Conservation (phyloP, 2,113 vertebrate species). For the Ictidomys tridecemlineatus region DNA sequence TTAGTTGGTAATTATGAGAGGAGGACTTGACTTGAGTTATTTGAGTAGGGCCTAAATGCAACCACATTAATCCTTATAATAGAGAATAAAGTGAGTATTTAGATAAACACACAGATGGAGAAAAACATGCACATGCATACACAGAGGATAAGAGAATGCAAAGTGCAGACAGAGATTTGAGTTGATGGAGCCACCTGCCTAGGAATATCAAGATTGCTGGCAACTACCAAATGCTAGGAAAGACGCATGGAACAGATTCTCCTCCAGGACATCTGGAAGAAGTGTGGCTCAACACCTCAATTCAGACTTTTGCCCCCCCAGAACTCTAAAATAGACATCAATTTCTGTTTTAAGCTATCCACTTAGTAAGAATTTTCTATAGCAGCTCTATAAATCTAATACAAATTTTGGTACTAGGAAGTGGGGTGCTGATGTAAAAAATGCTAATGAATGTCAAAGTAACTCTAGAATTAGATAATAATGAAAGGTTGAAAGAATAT, state of each 20-base stretch:
- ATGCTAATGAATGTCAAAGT: not conserved
- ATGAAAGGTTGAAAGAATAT: not conserved
- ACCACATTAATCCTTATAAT: not conserved
- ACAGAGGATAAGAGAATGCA: not conserved
- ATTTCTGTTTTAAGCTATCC: not conserved
- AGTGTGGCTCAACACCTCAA: not conserved
- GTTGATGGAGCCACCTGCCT: not conserved
- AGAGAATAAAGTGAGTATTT: not conserved
- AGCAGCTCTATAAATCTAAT: not conserved
- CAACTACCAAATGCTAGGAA: not conserved
- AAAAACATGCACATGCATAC: not conserved
- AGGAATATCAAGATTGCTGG: not conserved
- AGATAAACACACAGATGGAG: not conserved
- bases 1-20: not conserved
- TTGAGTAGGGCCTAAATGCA: not conserved
- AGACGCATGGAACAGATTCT: too few relatives aligned
- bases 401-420: not conserved
- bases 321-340: not conserved
- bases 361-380: not conserved
- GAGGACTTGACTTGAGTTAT: not conserved
- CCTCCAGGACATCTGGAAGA: too few relatives aligned
- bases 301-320: not conserved
- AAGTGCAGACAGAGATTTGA: not conserved
- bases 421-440: not conserved
- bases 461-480: not conserved